phyloP scores from a whole-genome alignment of 2,888 invertebrate species.

The Amiota minor region DNA sequence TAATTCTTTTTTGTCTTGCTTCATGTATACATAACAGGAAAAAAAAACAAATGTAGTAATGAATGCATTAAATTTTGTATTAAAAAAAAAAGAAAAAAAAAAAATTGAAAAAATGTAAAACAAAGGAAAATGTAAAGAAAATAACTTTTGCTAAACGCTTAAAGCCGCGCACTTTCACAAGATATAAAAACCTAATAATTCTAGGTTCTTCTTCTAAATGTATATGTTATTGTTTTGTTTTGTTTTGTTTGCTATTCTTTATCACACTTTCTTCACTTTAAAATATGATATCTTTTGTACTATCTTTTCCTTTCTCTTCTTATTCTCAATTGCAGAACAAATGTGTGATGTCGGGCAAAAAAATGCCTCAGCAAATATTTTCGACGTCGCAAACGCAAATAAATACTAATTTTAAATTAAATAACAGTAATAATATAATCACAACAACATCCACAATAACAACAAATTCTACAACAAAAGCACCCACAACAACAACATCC shows the following conservation, averaged over 20 bases:
- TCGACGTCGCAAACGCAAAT: slow-evolving; percentile 63
- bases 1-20: too few relatives aligned
- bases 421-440: slow-evolving; percentile 25
- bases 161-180: too few relatives aligned
- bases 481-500: background rate
- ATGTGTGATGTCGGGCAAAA: slow-evolving; percentile 72
- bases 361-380: slow-evolving; percentile 68
- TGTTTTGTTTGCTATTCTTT: slow-evolving; percentile 40
- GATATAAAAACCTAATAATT: background rate
- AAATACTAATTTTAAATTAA: slow-evolving; percentile 31
- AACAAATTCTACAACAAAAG: slow-evolving; percentile 26
- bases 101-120: too few relatives aligned
- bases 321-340: slow-evolving; percentile 68
- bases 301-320: slow-evolving; percentile 17
- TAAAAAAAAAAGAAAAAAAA: too few relatives aligned
- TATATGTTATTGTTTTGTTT: slow-evolving; percentile 40
- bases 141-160: too few relatives aligned
- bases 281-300: background rate
- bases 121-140: too few relatives aligned
- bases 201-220: slow-evolving; percentile 10
- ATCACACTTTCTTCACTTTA: slow-evolving; percentile 41
- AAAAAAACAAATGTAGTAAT: too few relatives aligned
- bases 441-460: slow-evolving; percentile 24
- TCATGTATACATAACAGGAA: too few relatives aligned
- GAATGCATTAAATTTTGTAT: too few relatives aligned